phyloP scores from a whole-genome alignment of 2,113 vertebrate genomes.

The Nettapus auritus region DNA sequence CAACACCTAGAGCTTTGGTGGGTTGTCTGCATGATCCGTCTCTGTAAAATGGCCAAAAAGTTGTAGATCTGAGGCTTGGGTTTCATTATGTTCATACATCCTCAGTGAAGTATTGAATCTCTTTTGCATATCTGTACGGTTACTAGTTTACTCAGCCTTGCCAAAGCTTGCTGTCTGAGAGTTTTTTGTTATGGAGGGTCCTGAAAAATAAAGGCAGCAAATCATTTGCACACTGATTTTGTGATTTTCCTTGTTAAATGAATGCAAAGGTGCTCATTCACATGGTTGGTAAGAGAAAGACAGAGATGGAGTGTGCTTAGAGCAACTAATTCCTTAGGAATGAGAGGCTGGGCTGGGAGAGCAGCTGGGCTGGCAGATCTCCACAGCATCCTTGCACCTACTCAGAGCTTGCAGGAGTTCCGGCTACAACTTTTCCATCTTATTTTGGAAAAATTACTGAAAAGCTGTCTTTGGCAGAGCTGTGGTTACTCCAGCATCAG shows the following conservation, averaged over 20 bases:
- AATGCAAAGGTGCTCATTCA: background rate
- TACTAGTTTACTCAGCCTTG: background rate
- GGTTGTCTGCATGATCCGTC: background rate
- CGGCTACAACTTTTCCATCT: background rate
- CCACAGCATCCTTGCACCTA: background rate
- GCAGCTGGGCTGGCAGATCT: background rate
- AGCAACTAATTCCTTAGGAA: background rate
- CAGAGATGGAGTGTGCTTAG: background rate
- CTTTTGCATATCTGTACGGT: background rate
- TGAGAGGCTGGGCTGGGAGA: background rate
- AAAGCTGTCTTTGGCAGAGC: background rate
- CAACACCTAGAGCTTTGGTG: background rate
- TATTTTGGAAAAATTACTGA: background rate
- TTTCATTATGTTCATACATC: background rate
- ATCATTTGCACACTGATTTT: background rate
- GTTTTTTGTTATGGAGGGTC: background rate
- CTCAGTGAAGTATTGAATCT: background rate
- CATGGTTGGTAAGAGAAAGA: background rate
- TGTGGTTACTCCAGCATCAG: background rate
- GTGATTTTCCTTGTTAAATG: background rate
- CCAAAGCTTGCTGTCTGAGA: background rate
- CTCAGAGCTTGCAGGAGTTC: too few species aligned
- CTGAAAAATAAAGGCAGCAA: background rate
- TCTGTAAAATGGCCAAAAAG: background rate
- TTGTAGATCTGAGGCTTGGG: background rate